Conservation (phyloP, 2,797 vertebrate genomes). For the Alfaro cultratus region DNA sequence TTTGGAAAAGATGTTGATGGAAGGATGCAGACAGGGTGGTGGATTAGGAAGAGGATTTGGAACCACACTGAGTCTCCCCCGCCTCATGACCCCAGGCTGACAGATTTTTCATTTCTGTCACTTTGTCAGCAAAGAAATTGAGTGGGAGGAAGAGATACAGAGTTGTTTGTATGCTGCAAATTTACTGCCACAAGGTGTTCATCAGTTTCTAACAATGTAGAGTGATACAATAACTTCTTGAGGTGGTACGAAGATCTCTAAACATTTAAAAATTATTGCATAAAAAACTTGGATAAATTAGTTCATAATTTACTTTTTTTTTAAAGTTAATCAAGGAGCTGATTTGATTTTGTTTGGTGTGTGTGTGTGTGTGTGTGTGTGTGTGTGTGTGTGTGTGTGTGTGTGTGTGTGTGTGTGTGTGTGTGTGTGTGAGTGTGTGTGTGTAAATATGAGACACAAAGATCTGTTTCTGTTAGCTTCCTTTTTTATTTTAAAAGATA, state of each 20-base stretch:
- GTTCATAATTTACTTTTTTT: not conserved
- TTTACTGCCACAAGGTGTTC: not conserved
- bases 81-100: not conserved
- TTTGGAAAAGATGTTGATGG: constrained; percentile 10
- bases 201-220: not conserved
- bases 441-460: not conserved
- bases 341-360: not conserved
- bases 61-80: constrained; percentile 24
- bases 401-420: not conserved
- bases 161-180: not conserved
- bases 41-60: constrained; percentile 34
- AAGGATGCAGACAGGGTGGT: constrained; percentile 21
- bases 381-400: not conserved
- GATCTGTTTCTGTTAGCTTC: not conserved
- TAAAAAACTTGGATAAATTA: not conserved
- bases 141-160: not conserved
- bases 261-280: not conserved
- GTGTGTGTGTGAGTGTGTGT: not conserved
- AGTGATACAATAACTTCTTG: not conserved
- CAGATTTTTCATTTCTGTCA: not conserved
- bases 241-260: not conserved
- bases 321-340: not conserved
- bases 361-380: not conserved
- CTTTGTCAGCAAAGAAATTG: not conserved
- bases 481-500: not conserved